Conservation (phyloP, 2,888 invertebrate species). For the Synanthedon tipuliformis region DNA sequence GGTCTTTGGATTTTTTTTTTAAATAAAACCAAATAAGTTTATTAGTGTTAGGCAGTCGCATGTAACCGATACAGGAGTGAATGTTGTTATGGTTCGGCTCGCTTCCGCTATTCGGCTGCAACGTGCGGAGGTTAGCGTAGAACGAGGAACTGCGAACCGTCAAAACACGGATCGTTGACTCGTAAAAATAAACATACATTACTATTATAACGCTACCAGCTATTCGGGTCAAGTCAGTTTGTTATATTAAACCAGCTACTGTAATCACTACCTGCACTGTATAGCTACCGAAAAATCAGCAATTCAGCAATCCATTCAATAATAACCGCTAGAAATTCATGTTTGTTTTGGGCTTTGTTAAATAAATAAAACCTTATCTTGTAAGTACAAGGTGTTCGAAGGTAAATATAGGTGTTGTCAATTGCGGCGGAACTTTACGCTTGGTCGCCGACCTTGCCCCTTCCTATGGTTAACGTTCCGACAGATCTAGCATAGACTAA, state of each 20-base stretch:
- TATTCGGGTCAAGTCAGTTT: slow-evolving; percentile 10
- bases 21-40: slow-evolving; percentile 50
- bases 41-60: slow-evolving; percentile 45
- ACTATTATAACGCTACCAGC: slow-evolving; percentile 15
- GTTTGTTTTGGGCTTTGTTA: too few relatives aligned
- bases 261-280: not conserved
- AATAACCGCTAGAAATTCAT: too few relatives aligned
- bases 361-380: too few relatives aligned
- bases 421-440: slow-evolving; percentile 57
- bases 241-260: slow-evolving; percentile 4
- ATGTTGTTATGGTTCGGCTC: slow-evolving; percentile 54
- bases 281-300: slow-evolving; percentile 1
- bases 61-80: slow-evolving; percentile 46
- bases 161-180: slow-evolving; percentile 36
- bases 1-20: slow-evolving; percentile 17
- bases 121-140: slow-evolving; percentile 10
- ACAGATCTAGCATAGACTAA: not conserved
- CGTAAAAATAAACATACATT: slow-evolving; percentile 45
- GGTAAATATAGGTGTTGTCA: slow-evolving; percentile 27
- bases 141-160: slow-evolving; percentile 27
- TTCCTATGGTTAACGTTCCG: slow-evolving; percentile 30
- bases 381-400: not conserved
- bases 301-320: not conserved
- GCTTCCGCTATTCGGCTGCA: slow-evolving; percentile 45
- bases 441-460: slow-evolving; percentile 62